These are phyloP conservation scores for Ochropleura leucogaster DNA, from an alignment of 2,888 invertebrate genomes.

Conservation along the genomic window DNA sequence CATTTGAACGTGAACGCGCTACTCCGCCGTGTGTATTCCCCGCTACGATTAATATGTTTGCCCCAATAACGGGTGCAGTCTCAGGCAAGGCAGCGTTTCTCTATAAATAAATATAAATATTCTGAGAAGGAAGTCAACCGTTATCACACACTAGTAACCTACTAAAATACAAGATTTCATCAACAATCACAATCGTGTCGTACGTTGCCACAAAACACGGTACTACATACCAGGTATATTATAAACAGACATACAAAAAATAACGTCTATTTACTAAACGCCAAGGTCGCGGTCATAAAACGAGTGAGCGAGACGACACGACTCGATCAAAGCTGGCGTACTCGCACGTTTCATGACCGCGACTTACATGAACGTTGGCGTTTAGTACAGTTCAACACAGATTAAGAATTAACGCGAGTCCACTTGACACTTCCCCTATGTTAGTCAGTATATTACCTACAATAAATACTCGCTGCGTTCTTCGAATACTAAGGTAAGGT, in stretches of 20 bases:
- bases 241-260: conserved; percentile 50
- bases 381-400: conserved; percentile 30
- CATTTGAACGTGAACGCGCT: conserved; percentile 44
- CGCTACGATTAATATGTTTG: conserved; percentile 59
- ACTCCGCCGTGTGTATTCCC: conserved; percentile 66
- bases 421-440: conserved; percentile 20
- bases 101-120: conserved; percentile 70
- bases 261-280: conserved; percentile 28
- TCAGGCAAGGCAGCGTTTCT: conserved; percentile 81
- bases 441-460: conserved; percentile 24
- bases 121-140: conserved; percentile 78
- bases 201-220: conserved; percentile 49
- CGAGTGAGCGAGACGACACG: conserved; percentile 16
- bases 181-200: conserved; percentile 54
- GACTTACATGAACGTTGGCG: background rate
- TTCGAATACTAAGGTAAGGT: conserved; percentile 11
- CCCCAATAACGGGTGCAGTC: conserved; percentile 72
- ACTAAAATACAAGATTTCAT: conserved; percentile 78
- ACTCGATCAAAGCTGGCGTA: background rate
- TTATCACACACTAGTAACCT: conserved; percentile 74
- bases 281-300: conserved; percentile 5
- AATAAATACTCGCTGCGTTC: conserved; percentile 31
- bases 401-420: conserved; percentile 32
- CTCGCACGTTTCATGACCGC: conserved; percentile 18
- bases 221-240: conserved; percentile 32